Conservation (phyloP, 2,888 invertebrate species). For the Listrodromus nycthemerus region DNA sequence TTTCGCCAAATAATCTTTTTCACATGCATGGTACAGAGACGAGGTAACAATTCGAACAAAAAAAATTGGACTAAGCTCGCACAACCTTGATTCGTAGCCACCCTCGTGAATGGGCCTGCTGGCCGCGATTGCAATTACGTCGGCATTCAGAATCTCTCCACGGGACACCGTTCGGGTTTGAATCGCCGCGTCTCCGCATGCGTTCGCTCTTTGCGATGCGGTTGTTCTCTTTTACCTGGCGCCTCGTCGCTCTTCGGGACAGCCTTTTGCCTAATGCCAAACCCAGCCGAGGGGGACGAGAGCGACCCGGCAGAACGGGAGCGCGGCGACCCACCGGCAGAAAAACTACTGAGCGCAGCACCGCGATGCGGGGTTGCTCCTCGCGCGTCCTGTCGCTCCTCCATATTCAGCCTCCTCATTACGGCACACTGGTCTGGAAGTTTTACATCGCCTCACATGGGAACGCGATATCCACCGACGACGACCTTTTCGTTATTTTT, state of each 20-base stretch:
- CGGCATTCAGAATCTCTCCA: conserved; percentile 72
- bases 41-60: background rate
- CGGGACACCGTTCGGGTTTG: conserved; percentile 66
- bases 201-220: conserved; percentile 16
- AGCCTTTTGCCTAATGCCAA: conserved; percentile 34
- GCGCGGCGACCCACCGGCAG: background rate
- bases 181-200: conserved; percentile 15
- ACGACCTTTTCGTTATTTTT: conserved; percentile 68
- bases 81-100: conserved; percentile 11
- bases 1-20: background rate
- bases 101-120: conserved; percentile 59
- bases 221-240: conserved; percentile 67
- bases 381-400: conserved; percentile 37
- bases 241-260: conserved; percentile 67
- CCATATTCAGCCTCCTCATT: conserved; percentile 64
- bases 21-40: background rate
- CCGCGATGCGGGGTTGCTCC: conserved; percentile 67
- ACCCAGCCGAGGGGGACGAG: background rate
- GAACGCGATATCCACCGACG: conserved; percentile 76
- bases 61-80: conserved; percentile 4
- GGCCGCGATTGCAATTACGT: conserved; percentile 69
- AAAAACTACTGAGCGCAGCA: conserved; percentile 24
- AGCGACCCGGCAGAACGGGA: conserved; percentile 5
- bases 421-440: conserved; percentile 65
- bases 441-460: conserved; percentile 72